Conservation (phyloP, 2,888 invertebrate species). For the Tenthredo livida region DNA sequence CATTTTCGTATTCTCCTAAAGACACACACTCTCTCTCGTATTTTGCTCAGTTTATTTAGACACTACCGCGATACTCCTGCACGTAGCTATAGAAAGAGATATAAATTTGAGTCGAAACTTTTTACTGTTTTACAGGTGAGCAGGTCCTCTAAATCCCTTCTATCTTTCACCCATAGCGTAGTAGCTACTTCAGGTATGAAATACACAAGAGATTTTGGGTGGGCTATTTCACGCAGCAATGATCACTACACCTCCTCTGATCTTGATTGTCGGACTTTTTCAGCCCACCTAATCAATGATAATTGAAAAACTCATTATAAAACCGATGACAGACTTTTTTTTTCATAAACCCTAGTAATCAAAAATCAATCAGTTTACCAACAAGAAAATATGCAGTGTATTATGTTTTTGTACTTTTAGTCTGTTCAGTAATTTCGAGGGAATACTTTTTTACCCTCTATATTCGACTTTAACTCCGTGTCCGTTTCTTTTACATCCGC, state of each 20-base stretch:
- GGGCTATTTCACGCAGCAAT: constrained; percentile 65
- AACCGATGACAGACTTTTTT: neutral
- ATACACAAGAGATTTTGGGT: constrained; percentile 43
- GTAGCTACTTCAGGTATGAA: neutral
- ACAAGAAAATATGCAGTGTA: neutral
- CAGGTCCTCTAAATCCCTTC: neutral
- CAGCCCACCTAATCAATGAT: neutral
- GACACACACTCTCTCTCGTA: neutral
- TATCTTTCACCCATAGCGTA: constrained; percentile 5
- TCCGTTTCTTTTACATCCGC: too few relatives aligned
- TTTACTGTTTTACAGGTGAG: constrained; percentile 1
- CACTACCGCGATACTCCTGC: neutral
- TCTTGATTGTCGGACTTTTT: neutral
- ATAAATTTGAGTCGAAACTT: constrained; percentile 14
- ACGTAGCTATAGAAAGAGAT: neutral
- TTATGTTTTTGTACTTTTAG: too few relatives aligned
- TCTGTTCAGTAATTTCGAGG: too few relatives aligned
- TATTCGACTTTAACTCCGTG: too few relatives aligned
- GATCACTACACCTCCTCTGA: constrained; percentile 52
- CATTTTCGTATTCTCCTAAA: neutral
- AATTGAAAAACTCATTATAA: neutral
- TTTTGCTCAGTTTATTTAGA: constrained; percentile 4
- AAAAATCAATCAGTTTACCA: neutral
- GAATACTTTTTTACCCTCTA: too few relatives aligned
- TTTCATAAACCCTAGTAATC: neutral